Evolutionary conservation across 2,888 invertebrate genomes (phyloP), one percentile per base, ranked within the genome.

Genomic region (Drosophila nr. perissopoda): DNA sequence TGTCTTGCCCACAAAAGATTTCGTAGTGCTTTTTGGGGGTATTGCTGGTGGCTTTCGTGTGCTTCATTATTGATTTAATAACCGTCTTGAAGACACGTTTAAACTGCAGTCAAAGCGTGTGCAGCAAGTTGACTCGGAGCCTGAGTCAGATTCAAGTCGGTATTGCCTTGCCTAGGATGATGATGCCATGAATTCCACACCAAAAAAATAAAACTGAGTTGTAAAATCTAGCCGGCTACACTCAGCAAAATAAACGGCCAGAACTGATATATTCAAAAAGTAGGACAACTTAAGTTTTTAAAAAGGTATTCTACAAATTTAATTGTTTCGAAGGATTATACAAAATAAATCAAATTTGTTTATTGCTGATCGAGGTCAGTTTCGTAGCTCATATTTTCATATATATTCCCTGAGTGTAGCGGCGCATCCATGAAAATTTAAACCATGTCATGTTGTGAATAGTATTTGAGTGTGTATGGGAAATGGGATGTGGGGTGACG

Each of bases 11-110:
- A 59, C 63, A 72, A 71, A 60, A 76, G 61, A 73, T 72, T 67
- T 64, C 69, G 60, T 45, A 73, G 73, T 56, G 63, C 65, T 81
- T 77, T 54, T 57, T 42, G 42, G 56, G 48, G 67, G 34, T 59
- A 27, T 33, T 57, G 57, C 42, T 74, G 73, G 75, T 45, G 25
- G 59, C 82, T 82, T 90, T 91, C 90, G 90, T 91, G 90, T 87
- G 89, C 84, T 90, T 92, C 91, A 91, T 92, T 92, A 91, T 91
- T 90, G 87, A 90, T 91, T 90, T 91, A 91, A 89, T 91, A 91
- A 91, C 82, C 88, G 81, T 72, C 78, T 85, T 83, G 86, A 88
- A 91, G 81, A 87, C 89, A 90, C 86, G 90, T 90, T 87, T 90
- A 81, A 87, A 74, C 85, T 78, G 80, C 80, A 79, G 73, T 76